Conservation (phyloP, 2,113 vertebrate genomes). For the Rhea americana region DNA sequence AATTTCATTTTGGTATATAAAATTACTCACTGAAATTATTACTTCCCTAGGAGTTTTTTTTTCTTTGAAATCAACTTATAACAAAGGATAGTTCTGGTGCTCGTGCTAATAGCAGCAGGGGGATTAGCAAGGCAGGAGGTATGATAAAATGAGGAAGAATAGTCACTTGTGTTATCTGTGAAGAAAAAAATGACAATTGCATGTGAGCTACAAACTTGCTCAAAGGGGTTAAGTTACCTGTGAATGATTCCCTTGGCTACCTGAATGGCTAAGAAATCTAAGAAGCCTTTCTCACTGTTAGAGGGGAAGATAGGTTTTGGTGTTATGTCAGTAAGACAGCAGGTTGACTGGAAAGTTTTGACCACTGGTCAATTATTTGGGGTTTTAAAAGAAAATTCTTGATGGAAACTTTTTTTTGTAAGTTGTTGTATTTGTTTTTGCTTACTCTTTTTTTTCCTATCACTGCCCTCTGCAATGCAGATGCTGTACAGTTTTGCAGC, state of each 20-base stretch:
- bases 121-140: neutral
- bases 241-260: rapidly evolving
- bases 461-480: neutral
- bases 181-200: neutral
- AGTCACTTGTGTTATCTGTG: neutral
- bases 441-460: neutral
- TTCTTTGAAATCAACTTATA: neutral
- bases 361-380: neutral
- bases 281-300: neutral
- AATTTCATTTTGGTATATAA: neutral
- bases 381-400: neutral
- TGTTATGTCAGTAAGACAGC: neutral
- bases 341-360: neutral
- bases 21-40: neutral
- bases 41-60: neutral
- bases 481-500: neutral
- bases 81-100: neutral
- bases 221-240: neutral
- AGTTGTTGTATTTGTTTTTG: neutral
- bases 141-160: neutral
- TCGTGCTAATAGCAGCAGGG: neutral
- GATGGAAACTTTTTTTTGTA: neutral
- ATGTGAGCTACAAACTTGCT: neutral
- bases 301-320: neutral
- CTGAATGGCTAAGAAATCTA: neutral